Evolutionary conservation across 1,140 invertebrate species (phyloP), one percentile per base, ranked within the genome.

Genomic region (Papilio dardanus): DNA sequence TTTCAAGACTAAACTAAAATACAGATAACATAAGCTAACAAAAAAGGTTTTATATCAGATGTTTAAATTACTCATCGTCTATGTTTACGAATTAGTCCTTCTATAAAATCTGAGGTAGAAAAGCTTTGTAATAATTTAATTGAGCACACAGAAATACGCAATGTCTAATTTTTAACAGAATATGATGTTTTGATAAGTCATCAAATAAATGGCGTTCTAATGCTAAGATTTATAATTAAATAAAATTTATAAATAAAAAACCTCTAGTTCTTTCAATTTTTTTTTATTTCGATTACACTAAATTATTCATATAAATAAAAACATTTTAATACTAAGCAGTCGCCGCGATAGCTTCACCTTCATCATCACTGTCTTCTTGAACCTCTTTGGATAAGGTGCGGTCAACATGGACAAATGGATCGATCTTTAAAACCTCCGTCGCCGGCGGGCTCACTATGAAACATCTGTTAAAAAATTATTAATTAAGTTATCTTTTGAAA

Each of bases 381-480:
- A 88, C 90, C 74, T 92, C 89, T 35, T 89, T 88, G 14, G 88
- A 76, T 12, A 91, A 66, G 31, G 81, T 84, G 5, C 83, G 81
- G 14, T 92, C 86, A 10, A 96, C 82, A 82, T 95, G 95, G 2
- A 94, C 81, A 78, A 94, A 94, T 54, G 95, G 94, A 89, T 96
- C 93, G 35, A 97, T 93, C 87, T 95, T 96, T 0, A 97, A 93
- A 77, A 88, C 94, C 87, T 97, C 96, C 6, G 77, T 74, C n/a
- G 95, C 95, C 30, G 95, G 95, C 3, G 94, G 92, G 83, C 95
- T 95, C 46, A 84, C 85, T 74, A 94, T 87, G 14, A 92, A 79
- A 81, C 93, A 94, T 80, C 93, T 94, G 82, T 71, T n/a, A 83
- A 88, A 85, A 80, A 76, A 50, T 46, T n/a, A 33, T 37, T 12